Base-by-base conservation (phyloP, 2,888 invertebrate species). In the Coremacera marginata region DNA sequence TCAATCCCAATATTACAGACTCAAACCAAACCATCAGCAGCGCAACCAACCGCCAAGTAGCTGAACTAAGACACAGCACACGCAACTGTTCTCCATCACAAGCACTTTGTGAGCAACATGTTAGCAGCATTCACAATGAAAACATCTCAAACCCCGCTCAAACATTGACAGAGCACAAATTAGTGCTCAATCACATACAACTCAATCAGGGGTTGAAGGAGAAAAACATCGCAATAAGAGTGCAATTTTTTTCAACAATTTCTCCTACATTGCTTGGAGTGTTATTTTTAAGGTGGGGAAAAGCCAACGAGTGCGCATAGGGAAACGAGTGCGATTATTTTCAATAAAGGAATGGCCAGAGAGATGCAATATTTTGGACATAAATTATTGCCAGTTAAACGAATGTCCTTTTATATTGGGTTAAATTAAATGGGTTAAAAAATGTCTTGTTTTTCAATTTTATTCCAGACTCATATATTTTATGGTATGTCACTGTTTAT, bases 181-280 rank as follows among this genome's bases (percentile, higher is more conserved):
- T 9, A 34, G 7, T 11, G n/a, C 25, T 9, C 27, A 25, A 7
- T 1, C 31, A 14, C 16, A 25, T 27, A 51, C 27, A 25, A 14
- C 27, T 51, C 16, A 22, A 22, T 25, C 25, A 7, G 37, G 55
- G 25, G 55, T 5, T 57, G 27, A 16, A 70, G 71, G 57, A 57
- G 57, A 71, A 60, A 60, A 52, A 68, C 68, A 68, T 68, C 49
- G 68, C 22, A 51, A 14, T 5, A 4, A 14, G 63, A 63, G 63
- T 31, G 63, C 0, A 19, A 55, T n/a, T 3, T n/a, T 19, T 19
- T n/a, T 0, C 5, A 19, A 1, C 7, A 55, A n/a, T 34, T 63
- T 63, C 63, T 27, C 63, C 63, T 31, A 31, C 19, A 31, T 8
- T 1, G 16, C n/a, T 25, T 31, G 2, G 31, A 63, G 31, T 63